These are phyloP conservation scores for Tonatia bakeri DNA, from an alignment of 2,113 vertebrate genomes.

Conservation along the genomic window DNA sequence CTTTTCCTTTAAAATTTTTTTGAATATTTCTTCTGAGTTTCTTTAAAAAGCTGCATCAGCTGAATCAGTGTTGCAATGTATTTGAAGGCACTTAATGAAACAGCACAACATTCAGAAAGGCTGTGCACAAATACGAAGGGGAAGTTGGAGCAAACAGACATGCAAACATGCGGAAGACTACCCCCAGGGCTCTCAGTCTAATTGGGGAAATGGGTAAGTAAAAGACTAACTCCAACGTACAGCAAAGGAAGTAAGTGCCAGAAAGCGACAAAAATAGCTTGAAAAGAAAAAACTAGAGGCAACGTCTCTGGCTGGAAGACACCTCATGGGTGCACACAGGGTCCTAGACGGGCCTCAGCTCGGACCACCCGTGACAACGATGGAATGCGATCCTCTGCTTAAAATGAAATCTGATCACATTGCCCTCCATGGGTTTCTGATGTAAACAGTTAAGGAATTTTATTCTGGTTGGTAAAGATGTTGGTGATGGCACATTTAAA, in stretches of 20 bases:
- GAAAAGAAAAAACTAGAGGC: neutral
- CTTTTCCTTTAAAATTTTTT: neutral
- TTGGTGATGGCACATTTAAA: neutral
- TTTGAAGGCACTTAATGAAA: neutral
- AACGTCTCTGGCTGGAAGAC: neutral
- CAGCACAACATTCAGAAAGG: neutral
- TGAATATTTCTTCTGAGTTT: neutral
- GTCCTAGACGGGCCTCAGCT: neutral
- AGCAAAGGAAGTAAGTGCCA: neutral
- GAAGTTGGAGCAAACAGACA: neutral
- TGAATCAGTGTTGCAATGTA: neutral
- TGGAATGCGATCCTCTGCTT: neutral
- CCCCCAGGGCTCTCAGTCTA: neutral
- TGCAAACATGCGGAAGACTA: neutral
- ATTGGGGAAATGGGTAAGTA: neutral
- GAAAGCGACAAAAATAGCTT: neutral
- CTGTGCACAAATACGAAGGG: neutral
- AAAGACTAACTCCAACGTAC: neutral
- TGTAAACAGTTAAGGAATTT: neutral
- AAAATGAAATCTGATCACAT: neutral
- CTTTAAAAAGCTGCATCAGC: neutral
- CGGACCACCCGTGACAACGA: neutral
- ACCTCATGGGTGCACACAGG: neutral
- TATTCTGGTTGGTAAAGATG: neutral
- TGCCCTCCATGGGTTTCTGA: neutral